Base-by-base conservation (phyloP, 2,113 vertebrate genomes). In the Crotalus viridis region DNA sequence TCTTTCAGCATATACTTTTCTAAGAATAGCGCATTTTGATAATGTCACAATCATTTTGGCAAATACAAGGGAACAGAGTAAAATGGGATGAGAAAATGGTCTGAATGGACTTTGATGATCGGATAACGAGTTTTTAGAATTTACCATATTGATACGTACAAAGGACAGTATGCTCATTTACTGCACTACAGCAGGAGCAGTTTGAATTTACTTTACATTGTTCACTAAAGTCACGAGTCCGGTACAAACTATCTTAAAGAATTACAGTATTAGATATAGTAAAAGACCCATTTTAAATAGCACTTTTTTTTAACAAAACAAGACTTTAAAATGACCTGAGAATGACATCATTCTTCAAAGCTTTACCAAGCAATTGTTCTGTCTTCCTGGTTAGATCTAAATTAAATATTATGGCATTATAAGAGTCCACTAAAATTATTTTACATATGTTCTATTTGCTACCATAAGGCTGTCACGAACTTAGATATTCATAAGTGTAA, bases 21-120 rank as follows among this genome's bases (percentile, higher is more conserved):
- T 91, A 24, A 4, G 89, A 39, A 46, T 10, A 90, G 54, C 92
- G 69, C 6, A 33, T 89, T 93, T 64, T 81, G 74, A 5, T 88
- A 95, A 92, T 91, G 90, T 95, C 89, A 87, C 51, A 88, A n/a
- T 86, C 56, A 90, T 85, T 26, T 1, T 4, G 0, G 17, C 9
- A 92, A 96, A 95, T 90, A 91, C 87, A 90, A 48, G 3, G 8
- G 69, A 94, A 92, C 55, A 10, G 88, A 22, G 89, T 64, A 90
- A 12, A 90, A 39, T 95, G 43, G 21, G 93, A 10, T 19, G 28
- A 92, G 91, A 51, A 52, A 91, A 90, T 46, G 26, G 17, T 92
- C 91, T 93, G 85, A 93, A 87, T 0, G 2, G 89, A 39, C 39
- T 43, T 92, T 88, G 39, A 55, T 92, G 39, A 55, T 28, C 90